Conservation (phyloP, 2,888 invertebrate genomes). For the Eupithecia dodoneata region DNA sequence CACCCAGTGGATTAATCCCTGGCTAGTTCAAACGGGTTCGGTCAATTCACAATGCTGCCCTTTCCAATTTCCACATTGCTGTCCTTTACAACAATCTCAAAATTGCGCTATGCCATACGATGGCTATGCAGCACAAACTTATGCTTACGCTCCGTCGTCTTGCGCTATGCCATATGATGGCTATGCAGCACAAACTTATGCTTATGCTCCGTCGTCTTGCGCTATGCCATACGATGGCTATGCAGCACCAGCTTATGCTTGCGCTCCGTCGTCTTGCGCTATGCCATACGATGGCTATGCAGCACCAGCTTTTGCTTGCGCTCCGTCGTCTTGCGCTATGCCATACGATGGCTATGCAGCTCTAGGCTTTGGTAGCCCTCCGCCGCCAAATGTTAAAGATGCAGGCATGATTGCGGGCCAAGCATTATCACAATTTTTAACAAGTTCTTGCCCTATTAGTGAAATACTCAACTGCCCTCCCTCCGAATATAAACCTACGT, state of each 20-base stretch:
- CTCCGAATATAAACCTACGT: slow-evolving; percentile 2
- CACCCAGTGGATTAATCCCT: background rate
- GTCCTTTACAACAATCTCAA: background rate
- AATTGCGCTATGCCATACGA: background rate
- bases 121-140: background rate
- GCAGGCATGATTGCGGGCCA: background rate
- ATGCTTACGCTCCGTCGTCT: background rate
- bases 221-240: background rate
- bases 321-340: background rate
- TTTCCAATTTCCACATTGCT: background rate
- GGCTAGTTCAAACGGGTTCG: background rate
- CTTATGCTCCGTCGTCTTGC: background rate
- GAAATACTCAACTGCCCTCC: background rate
- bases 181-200: background rate
- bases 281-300: background rate
- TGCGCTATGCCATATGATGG: background rate
- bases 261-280: background rate
- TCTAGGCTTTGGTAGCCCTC: background rate
- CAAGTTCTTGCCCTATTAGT: background rate
- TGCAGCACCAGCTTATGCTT: too few relatives aligned
- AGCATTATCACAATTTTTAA: background rate
- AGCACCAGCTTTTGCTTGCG: too few relatives aligned
- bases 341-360: background rate
- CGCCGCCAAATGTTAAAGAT: background rate
- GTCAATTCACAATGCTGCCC: background rate